phyloP scores from a whole-genome alignment of 2,888 invertebrate genomes.

The Mesochorus sp. region DNA sequence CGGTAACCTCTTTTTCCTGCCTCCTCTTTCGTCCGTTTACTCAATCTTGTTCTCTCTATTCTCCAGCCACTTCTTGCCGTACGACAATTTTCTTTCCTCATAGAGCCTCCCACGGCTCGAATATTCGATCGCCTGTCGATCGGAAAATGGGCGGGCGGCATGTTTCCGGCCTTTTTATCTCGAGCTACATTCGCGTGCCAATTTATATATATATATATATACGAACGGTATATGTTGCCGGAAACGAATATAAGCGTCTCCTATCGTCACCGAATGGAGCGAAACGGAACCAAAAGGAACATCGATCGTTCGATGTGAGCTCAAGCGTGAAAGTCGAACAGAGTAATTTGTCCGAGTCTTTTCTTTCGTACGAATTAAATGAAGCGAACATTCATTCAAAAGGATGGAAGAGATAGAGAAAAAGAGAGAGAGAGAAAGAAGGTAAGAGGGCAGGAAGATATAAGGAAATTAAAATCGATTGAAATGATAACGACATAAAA shows the following conservation, averaged over 20 bases:
- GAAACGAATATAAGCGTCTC: constrained; percentile 11
- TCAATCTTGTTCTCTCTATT: constrained; percentile 3
- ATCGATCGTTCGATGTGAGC: constrained; percentile 50
- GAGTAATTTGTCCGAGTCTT: constrained; percentile 53
- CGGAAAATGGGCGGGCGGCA: not conserved
- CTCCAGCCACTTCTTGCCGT: constrained; percentile 20
- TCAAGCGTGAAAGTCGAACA: constrained; percentile 58
- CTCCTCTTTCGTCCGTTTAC: not conserved
- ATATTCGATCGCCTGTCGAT: constrained; percentile 26
- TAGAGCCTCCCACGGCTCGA: not conserved
- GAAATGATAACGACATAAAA: not conserved
- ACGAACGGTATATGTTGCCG: not conserved
- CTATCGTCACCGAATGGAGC: not conserved
- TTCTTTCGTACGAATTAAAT: constrained; percentile 48
- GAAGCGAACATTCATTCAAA: constrained; percentile 42
- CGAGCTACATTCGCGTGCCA: not conserved
- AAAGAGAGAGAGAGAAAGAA: not conserved
- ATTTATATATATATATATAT: constrained; percentile 1
- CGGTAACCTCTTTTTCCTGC: not conserved
- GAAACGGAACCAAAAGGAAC: constrained; percentile 29
- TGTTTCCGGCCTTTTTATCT: constrained; percentile 22
- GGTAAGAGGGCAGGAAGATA: too few species aligned
- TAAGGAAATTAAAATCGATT: not conserved
- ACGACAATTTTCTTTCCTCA: constrained; percentile 45
- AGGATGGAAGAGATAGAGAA: not conserved